phyloP scores from a whole-genome alignment of 2,113 vertebrate genomes.

The Triplophysa tibetana region DNA sequence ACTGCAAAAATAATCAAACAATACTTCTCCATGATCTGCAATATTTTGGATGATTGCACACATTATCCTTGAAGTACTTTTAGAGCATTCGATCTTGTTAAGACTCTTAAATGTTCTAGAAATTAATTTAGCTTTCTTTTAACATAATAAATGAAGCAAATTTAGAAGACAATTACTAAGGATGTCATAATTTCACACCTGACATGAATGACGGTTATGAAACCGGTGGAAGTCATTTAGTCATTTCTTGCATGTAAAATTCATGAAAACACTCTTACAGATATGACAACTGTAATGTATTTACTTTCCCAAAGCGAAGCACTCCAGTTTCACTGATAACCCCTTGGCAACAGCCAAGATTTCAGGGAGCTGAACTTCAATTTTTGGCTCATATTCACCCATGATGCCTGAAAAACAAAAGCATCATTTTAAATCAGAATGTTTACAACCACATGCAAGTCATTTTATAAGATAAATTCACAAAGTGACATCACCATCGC shows the following conservation, averaged over 20 bases:
- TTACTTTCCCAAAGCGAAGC: constrained; percentile 97
- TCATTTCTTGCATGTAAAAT: background rate
- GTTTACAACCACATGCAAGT: background rate
- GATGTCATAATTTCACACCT: background rate
- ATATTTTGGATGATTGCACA: no score
- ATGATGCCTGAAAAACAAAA: constrained; percentile 82
- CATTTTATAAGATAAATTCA: background rate
- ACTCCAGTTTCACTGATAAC: constrained; percentile 88
- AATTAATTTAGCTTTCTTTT: no score
- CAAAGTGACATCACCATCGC: constrained; percentile 79
- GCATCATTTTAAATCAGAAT: background rate
- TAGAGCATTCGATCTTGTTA: no score
- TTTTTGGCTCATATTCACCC: constrained; percentile 98
- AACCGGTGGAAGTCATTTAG: background rate
- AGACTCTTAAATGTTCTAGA: no score
- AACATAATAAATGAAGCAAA: no score
- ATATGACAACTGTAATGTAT: constrained; percentile 61
- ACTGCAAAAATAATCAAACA: no score
- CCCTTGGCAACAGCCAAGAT: constrained; percentile 85
- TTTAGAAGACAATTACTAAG: background rate
- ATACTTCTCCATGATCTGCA: no score
- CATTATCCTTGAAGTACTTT: no score
- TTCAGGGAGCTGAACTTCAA: constrained; percentile 95
- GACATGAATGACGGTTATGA: background rate
- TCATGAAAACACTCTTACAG: background rate